These are phyloP conservation scores for Asteroscopus sphinx DNA, from an alignment of 2,888 invertebrate species.

Conservation along the genomic window DNA sequence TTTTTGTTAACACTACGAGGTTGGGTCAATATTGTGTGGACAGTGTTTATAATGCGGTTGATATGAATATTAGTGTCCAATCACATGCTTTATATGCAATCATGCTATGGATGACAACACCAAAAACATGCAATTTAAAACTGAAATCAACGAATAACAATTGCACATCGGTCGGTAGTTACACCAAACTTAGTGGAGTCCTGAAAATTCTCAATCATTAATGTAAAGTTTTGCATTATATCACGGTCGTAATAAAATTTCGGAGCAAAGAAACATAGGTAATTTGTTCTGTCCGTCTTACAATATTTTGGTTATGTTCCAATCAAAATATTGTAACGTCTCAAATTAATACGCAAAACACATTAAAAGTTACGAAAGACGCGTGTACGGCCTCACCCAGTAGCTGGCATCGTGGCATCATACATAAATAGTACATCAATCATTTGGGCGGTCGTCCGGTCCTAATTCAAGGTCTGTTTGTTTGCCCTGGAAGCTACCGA, in stretches of 20 bases:
- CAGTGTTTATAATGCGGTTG: slow-evolving; percentile 26
- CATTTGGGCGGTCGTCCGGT: slow-evolving; percentile 43
- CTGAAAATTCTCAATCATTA: too few species aligned
- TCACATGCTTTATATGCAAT: background rate
- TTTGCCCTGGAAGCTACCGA: slow-evolving; percentile 39
- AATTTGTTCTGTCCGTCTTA: background rate
- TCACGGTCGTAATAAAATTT: background rate
- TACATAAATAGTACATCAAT: slow-evolving; percentile 54
- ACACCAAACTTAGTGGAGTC: too few species aligned
- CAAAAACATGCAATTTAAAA: too few species aligned
- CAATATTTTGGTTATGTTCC: slow-evolving; percentile 14
- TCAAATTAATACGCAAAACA: slow-evolving; percentile 15
- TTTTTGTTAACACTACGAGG: slow-evolving; percentile 33
- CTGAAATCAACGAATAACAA: too few species aligned
- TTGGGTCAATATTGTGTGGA: slow-evolving; percentile 27
- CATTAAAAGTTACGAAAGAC: slow-evolving; percentile 52
- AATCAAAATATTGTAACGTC: slow-evolving; percentile 15
- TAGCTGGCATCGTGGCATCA: slow-evolving; percentile 39
- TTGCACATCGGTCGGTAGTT: too few species aligned
- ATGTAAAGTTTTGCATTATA: background rate
- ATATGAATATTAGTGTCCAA: slow-evolving; percentile 14
- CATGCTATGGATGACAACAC: background rate
- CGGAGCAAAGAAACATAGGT: background rate
- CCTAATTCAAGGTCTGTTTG: slow-evolving; percentile 52
- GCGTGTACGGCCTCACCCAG: slow-evolving; percentile 29